These are phyloP conservation scores for Chrysocyon brachyurus DNA, from an alignment of 2,797 vertebrate genomes.

Conservation along the genomic window DNA sequence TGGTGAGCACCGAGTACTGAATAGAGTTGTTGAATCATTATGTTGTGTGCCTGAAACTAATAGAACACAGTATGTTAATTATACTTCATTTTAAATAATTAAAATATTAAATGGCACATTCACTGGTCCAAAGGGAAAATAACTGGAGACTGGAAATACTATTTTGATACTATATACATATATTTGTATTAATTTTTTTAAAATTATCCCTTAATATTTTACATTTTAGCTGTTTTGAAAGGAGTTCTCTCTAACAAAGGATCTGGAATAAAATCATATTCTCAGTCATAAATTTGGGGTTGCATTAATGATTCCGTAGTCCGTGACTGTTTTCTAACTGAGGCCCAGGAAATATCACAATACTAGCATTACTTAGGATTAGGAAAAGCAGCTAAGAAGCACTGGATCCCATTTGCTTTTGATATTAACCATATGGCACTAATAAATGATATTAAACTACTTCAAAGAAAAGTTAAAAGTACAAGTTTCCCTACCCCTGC, in stretches of 20 bases:
- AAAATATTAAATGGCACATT: neutral
- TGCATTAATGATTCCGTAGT: neutral
- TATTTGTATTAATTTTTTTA: neutral
- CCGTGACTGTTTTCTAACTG: slow-evolving; percentile 27
- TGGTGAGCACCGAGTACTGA: neutral
- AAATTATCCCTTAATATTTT: slow-evolving; percentile 24
- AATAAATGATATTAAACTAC: slow-evolving; percentile 88
- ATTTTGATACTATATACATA: neutral
- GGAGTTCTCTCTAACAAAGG: slow-evolving; percentile 19
- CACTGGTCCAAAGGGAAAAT: neutral
- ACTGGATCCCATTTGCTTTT: slow-evolving; percentile 87
- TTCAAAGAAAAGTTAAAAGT: slow-evolving; percentile 90
- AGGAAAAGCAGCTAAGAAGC: slow-evolving; percentile 34
- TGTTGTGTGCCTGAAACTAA: neutral
- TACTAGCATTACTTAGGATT: neutral
- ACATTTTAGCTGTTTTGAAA: slow-evolving; percentile 4
- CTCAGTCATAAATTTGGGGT: neutral
- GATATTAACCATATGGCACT: slow-evolving; percentile 88
- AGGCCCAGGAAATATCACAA: neutral
- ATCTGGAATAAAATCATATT: neutral
- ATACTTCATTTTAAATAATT: neutral
- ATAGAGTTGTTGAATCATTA: neutral
- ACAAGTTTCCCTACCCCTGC: slow-evolving; percentile 85
- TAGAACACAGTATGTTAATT: neutral
- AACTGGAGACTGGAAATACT: neutral